Percentiles rank a stretch among this genome's conserved stretches.
These are phyloP conservation scores for Macquaria australasica DNA, from an alignment of 2,113 vertebrate species.

Conservation along the genomic window DNA sequence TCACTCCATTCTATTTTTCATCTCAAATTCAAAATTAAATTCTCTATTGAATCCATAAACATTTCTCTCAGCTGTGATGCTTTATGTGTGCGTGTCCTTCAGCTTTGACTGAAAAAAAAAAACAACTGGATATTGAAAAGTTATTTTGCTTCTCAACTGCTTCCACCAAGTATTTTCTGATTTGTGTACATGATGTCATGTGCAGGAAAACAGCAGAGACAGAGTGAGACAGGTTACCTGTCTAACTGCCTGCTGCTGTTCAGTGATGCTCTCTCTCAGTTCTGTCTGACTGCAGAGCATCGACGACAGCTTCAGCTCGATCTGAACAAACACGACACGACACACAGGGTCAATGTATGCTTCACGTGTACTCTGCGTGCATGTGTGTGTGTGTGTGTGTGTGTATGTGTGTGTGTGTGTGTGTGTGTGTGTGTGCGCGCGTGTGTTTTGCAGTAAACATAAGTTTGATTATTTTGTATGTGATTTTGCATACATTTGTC, in stretches of 20 bases:
- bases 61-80: background rate
- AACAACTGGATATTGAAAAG: too few relatives aligned
- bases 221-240: slow-evolving; percentile 28
- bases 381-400: slow-evolving; percentile 1
- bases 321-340: slow-evolving; percentile 39
- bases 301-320: slow-evolving; percentile 74
- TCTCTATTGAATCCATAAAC: background rate
- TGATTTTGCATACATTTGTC: background rate
- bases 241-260: background rate
- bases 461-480: background rate
- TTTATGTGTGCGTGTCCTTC: background rate
- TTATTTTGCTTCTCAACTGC: background rate
- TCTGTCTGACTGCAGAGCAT: slow-evolving; percentile 40
- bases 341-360: background rate
- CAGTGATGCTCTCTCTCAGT: background rate
- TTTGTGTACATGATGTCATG: background rate
- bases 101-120: background rate
- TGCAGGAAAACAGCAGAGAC: background rate
- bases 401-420: too few relatives aligned
- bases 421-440: background rate
- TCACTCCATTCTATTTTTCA: background rate
- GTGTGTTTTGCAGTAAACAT: background rate
- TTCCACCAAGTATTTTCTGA: background rate
- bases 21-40: background rate
- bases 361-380: background rate